Conservation (phyloP, 2,888 invertebrate species). For the Lochmaea crataegi region DNA sequence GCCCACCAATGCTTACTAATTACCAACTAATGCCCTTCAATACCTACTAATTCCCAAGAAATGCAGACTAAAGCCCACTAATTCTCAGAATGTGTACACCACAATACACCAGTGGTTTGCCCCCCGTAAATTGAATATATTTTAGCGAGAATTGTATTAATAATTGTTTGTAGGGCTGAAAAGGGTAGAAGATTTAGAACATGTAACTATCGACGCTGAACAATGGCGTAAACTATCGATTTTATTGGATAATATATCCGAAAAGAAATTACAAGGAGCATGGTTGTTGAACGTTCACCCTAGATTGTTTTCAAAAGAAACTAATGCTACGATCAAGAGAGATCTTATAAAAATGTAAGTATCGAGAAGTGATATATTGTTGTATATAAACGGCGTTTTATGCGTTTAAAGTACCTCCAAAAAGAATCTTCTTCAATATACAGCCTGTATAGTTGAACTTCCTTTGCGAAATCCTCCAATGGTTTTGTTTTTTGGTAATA, state of each 20-base stretch:
- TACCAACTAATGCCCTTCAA: too few relatives aligned
- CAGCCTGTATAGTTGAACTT: too few relatives aligned
- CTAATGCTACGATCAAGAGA: conserved; percentile 32
- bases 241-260: conserved; percentile 45
- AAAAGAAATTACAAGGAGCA: conserved; percentile 40
- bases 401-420: too few relatives aligned
- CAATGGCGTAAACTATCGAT: conserved; percentile 48
- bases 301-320: conserved; percentile 44
- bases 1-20: too few relatives aligned
- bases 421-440: too few relatives aligned
- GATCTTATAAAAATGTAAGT: conserved; percentile 47
- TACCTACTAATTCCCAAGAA: too few relatives aligned
- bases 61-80: too few relatives aligned
- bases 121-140: background rate
- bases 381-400: too few relatives aligned
- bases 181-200: conserved; percentile 44
- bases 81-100: too few relatives aligned
- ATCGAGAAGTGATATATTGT: conserved; percentile 6
- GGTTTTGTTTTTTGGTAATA: background rate
- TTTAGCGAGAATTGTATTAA: background rate
- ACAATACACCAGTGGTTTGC: too few relatives aligned
- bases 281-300: conserved; percentile 49
- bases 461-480: too few relatives aligned
- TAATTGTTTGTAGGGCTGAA: conserved; percentile 4
- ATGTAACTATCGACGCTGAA: conserved; percentile 34